phyloP scores from a whole-genome alignment of 2,113 vertebrate species.

The Acrocephalus kingi region DNA sequence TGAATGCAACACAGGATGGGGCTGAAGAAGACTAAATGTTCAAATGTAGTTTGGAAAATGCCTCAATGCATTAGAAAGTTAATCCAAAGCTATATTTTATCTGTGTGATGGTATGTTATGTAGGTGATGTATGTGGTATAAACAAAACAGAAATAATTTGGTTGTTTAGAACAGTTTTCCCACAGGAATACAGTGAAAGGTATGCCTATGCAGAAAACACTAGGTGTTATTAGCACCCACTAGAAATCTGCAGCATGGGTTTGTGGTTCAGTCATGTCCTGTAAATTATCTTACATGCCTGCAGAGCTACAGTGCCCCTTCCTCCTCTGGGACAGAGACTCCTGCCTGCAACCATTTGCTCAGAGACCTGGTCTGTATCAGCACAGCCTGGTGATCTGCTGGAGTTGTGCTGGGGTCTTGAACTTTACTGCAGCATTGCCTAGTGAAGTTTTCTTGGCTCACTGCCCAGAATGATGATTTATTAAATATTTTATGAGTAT shows the following conservation, averaged over 20 bases:
- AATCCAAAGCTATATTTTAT: not conserved
- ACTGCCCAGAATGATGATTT: not conserved
- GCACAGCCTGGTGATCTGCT: not conserved
- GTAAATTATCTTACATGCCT: accelerated
- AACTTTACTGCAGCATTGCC: not conserved
- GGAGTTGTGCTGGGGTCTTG: not conserved
- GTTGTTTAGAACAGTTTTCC: not conserved
- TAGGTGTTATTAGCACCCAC: not conserved
- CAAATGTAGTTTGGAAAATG: not conserved
- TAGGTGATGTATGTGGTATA: not conserved
- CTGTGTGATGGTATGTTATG: not conserved
- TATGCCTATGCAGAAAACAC: not conserved
- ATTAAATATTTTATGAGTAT: not conserved
- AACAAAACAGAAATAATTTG: not conserved
- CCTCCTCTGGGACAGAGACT: accelerated
- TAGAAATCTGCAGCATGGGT: not conserved
- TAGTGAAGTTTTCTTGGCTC: not conserved
- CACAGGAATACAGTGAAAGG: not conserved
- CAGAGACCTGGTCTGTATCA: not conserved
- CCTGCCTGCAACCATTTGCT: not conserved
- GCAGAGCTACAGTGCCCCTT: not conserved
- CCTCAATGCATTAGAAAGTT: not conserved
- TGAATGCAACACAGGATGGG: not conserved
- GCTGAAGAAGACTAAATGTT: not conserved
- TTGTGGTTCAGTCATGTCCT: not conserved